Evolutionary conservation across 2,113 vertebrate genomes (phyloP).

Genomic region (Gambusia holbrooki): DNA sequence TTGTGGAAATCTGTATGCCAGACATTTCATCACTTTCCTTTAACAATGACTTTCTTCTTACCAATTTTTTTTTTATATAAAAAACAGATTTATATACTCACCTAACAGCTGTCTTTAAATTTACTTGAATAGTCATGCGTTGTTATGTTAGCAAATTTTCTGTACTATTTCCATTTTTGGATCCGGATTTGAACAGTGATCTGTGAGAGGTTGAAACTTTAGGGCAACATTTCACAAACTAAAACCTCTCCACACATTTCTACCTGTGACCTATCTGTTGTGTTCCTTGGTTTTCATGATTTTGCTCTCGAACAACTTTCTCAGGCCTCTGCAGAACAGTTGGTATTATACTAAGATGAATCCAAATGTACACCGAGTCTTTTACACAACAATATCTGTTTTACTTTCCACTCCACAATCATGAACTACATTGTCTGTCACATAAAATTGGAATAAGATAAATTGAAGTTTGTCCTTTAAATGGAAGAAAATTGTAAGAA

Average conservation of each 20-base stretch:
- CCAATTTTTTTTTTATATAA: background rate
- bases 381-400: no score
- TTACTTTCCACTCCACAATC: no score
- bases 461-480: no score
- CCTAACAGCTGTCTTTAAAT: background rate
- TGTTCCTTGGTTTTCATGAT: background rate
- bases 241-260: background rate
- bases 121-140: no score
- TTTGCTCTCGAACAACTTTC: background rate
- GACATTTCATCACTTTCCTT: no score
- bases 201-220: background rate
- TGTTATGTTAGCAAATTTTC: background rate
- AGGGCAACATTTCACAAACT: background rate
- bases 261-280: background rate
- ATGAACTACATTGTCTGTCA: no score
- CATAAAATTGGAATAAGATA: no score
- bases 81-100: background rate
- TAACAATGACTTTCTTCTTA: background rate
- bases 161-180: background rate
- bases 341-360: background rate
- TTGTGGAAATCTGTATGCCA: no score
- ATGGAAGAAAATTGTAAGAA: no score
- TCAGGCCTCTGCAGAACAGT: background rate
- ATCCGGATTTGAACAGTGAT: background rate
- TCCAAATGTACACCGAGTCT: background rate